These are phyloP conservation scores for Bryconaethiops microstoma DNA, from an alignment of 2,797 vertebrate species.

Conservation along the genomic window DNA sequence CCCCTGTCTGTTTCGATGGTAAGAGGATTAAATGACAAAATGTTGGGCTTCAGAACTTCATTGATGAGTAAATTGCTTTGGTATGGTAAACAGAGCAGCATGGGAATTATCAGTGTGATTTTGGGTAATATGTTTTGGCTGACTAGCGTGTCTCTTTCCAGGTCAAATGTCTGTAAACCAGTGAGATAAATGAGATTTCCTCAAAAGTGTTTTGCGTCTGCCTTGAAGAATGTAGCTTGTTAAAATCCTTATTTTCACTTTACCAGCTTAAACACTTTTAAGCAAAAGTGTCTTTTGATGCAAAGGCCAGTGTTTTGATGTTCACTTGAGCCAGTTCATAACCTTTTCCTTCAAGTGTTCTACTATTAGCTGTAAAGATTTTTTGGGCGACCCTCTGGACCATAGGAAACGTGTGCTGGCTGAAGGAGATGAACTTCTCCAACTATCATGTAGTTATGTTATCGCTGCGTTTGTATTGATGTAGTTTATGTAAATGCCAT, in stretches of 20 bases:
- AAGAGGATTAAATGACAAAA: constrained; percentile 71
- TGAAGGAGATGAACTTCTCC: not conserved
- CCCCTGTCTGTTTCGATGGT: constrained; percentile 57
- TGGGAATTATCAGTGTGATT: constrained; percentile 17
- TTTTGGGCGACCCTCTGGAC: not conserved
- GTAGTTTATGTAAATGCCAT: constrained; percentile 13
- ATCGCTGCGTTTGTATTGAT: not conserved
- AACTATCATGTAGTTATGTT: constrained; percentile 1
- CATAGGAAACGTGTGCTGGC: not conserved
- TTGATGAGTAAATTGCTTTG: constrained; percentile 42
- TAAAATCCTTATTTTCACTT: not conserved
- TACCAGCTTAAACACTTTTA: not conserved
- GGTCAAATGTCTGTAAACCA: constrained; percentile 23
- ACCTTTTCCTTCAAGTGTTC: not conserved
- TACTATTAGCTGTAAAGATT: not conserved
- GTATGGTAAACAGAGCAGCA: constrained; percentile 36
- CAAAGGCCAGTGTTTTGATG: not conserved
- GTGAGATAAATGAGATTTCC: constrained; percentile 1
- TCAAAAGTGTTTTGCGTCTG: not conserved
- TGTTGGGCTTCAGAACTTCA: constrained; percentile 44
- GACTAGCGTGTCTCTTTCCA: constrained; percentile 4
- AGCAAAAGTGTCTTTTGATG: not conserved
- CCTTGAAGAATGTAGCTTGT: not conserved
- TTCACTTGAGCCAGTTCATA: not conserved
- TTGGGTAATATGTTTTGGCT: constrained; percentile 21